phyloP scores from a whole-genome alignment of 2,113 vertebrate species.

The Tragelaphus strepsiceros region DNA sequence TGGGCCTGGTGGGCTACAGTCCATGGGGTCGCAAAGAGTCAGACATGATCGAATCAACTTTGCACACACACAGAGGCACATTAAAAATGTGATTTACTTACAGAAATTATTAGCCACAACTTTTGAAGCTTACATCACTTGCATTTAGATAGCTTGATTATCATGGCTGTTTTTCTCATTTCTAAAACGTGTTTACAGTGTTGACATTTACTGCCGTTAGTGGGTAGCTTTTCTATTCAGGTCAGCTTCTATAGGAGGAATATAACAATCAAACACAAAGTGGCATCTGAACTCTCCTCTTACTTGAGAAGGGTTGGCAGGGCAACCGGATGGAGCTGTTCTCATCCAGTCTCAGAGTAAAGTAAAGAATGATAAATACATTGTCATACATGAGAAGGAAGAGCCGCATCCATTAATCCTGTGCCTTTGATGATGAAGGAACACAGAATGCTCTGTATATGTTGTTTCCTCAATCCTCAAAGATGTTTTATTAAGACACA shows the following conservation, averaged over 20 bases:
- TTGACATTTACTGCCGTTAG: not conserved
- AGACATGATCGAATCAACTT: not conserved
- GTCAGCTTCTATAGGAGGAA: not conserved
- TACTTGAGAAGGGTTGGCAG: constrained; percentile 34
- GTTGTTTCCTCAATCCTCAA: constrained; percentile 3
- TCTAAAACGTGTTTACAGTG: not conserved
- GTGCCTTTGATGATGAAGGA: not conserved
- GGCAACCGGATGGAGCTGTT: not conserved
- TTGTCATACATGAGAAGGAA: not conserved
- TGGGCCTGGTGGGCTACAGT: not conserved
- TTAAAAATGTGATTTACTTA: not conserved
- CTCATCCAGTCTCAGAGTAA: not conserved
- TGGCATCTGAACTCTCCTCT: constrained; percentile 16
- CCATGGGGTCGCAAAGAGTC: not conserved
- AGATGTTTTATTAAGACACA: constrained; percentile 26
- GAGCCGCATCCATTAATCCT: not conserved
- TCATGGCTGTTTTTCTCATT: not conserved
- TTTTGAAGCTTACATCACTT: not conserved
- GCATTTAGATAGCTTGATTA: not conserved
- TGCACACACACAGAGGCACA: not conserved
- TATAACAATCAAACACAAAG: not conserved
- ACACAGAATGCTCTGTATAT: not conserved
- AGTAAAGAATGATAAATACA: constrained; percentile 19
- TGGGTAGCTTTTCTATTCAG: constrained; percentile 36
- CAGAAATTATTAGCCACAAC: not conserved